Conservation (phyloP, 1,140 invertebrate genomes). For the Orius laevigatus region DNA sequence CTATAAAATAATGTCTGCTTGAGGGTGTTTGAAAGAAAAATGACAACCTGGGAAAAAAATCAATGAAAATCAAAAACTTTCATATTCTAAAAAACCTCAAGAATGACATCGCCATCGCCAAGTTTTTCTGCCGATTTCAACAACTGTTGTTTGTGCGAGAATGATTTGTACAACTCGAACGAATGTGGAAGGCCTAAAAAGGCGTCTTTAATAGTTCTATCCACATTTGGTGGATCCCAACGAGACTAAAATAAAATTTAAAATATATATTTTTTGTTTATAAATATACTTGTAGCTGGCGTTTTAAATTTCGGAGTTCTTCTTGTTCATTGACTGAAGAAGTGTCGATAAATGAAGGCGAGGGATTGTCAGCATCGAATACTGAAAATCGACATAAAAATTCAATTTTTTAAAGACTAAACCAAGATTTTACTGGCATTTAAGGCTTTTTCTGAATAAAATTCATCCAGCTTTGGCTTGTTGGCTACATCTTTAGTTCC, state of each 20-base stretch:
- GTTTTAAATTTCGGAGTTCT: slow-evolving; percentile 18
- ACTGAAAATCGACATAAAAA: slow-evolving; percentile 16
- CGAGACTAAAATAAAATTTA: slow-evolving; percentile 20
- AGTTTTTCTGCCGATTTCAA: slow-evolving; percentile 31
- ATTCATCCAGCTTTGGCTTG: slow-evolving; percentile 22
- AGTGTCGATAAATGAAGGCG: slow-evolving; percentile 3
- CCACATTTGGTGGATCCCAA: slow-evolving; percentile 22
- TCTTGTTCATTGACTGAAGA: slow-evolving; percentile 11
- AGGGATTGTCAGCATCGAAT: slow-evolving; percentile 13
- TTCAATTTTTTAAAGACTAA: too few relatives aligned
- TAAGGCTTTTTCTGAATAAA: slow-evolving; percentile 25
- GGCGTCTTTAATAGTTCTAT: slow-evolving; percentile 29
- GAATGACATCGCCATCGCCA: slow-evolving; percentile 36
- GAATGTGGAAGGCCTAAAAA: slow-evolving; percentile 30
- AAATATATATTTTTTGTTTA: slow-evolving; percentile 9
- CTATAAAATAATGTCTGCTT: slow-evolving; percentile 31
- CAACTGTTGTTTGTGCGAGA: slow-evolving; percentile 32
- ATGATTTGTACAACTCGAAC: slow-evolving; percentile 33
- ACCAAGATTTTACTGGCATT: slow-evolving; percentile 28
- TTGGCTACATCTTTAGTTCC: too few relatives aligned
- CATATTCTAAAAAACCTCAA: slow-evolving; percentile 26
- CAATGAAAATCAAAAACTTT: slow-evolving; percentile 6
- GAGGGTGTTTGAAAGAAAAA: slow-evolving; percentile 34
- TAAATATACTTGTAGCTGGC: slow-evolving; percentile 21
- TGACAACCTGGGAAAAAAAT: slow-evolving; percentile 28